Evolutionary conservation across 2,888 invertebrate genomes (phyloP), one percentile per base, ranked within the genome.

Genomic region (Meteorus colon): DNA sequence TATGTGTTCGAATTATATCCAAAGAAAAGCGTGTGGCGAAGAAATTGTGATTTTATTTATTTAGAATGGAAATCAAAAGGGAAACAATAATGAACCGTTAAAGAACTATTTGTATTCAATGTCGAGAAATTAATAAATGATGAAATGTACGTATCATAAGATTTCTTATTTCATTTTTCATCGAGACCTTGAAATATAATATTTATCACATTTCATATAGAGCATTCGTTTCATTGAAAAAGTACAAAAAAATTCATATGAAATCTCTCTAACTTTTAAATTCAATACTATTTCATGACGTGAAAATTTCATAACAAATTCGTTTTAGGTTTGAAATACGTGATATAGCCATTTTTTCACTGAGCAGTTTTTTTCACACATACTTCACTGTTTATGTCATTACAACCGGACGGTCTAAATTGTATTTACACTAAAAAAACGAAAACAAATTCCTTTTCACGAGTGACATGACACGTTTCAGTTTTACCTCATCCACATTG

Each of bases 341-440:
- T n/a, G 19, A 55, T 55, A 55, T 24, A 19, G 4, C 19, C 34
- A 67, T 68, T 72, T 69, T 62, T 71, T 74, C 59, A 74, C 62
- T 67, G 74, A 72, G 66, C 14, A 79, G 55, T 55, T 70, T 75
- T 60, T 34, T 65, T 55, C 74, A 78, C 77, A 72, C 68, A 24
- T 76, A 55, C 73, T 55, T 74, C 68, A 78, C 77, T 73, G 72
- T 77, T 66, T 70, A 77, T 78, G 41, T 60, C 37, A 37, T 65
- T 75, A 77, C 78, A 77, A 78, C 19, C 19, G 62, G 76, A 60
- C 66, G 70, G 66, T 72, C 70, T 73, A 73, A 79, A 79, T 76
- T 73, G 75, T 79, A 80, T 79, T 77, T 80, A 80, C 79, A 80
- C 75, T 76, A 71, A 69, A 68, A 65, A 70, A 63, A 31, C 16